A percentile compares a stretch with the other conserved stretches of the same genome.
phyloP scores from a whole-genome alignment of 2,113 vertebrate genomes.

The Apteryx mantelli region DNA sequence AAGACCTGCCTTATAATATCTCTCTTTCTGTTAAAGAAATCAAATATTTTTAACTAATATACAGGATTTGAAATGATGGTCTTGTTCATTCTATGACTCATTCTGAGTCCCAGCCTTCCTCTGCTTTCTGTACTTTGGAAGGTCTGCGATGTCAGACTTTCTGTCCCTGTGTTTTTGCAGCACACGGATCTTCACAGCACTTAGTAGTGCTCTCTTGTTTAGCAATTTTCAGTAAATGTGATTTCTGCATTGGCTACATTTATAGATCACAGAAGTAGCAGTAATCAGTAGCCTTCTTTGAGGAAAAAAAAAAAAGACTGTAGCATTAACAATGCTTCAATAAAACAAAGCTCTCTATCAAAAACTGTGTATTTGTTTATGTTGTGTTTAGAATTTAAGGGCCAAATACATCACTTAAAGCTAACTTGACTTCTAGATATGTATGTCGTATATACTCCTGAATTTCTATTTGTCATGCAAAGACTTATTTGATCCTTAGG shows the following conservation, averaged over 20 bases:
- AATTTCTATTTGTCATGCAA: background rate
- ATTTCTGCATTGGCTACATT: background rate
- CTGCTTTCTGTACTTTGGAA: background rate
- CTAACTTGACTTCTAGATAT: background rate
- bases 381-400: background rate
- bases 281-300: background rate
- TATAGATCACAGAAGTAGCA: background rate
- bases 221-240: background rate
- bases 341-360: background rate
- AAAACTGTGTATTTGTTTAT: background rate
- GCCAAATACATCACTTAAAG: background rate
- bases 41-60: background rate
- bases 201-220: background rate
- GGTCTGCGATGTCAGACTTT: background rate
- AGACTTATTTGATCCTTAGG: background rate
- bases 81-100: too few species aligned
- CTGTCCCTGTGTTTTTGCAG: background rate
- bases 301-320: background rate
- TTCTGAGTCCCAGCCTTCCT: background rate
- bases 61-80: background rate
- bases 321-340: background rate
- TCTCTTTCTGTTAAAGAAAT: background rate
- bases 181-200: background rate
- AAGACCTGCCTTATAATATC: background rate
- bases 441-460: background rate